These are phyloP conservation scores for Pterobdella sp. DNA, from an alignment of 2,888 invertebrate species.

Conservation along the genomic window DNA sequence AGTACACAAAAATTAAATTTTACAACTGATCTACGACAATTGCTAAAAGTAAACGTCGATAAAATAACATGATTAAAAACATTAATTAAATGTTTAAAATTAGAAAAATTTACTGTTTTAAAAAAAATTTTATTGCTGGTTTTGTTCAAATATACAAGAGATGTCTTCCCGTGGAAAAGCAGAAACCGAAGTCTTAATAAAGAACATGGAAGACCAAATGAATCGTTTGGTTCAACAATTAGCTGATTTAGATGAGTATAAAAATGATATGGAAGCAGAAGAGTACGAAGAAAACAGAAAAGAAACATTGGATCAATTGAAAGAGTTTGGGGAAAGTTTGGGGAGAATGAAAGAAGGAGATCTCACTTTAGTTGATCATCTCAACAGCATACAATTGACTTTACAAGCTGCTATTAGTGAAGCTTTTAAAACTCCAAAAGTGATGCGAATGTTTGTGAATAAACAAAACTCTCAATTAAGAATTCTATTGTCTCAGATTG, in stretches of 20 bases:
- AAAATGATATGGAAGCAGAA: conserved; percentile 59
- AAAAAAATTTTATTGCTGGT: no score
- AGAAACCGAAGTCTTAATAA: conserved; percentile 60
- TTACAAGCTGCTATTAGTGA: conserved; percentile 66
- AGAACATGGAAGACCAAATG: conserved; percentile 63
- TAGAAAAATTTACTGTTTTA: no score
- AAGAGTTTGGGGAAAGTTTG: conserved; percentile 62
- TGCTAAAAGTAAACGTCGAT: no score
- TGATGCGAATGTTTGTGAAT: conserved; percentile 65
- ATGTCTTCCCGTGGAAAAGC: conserved; percentile 46
- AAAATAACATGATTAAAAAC: no score
- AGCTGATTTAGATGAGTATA: conserved; percentile 64
- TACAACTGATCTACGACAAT: no score
- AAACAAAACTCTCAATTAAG: conserved; percentile 62
- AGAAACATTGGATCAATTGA: conserved; percentile 65
- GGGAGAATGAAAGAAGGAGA: conserved; percentile 62
- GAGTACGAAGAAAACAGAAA: conserved; percentile 64
- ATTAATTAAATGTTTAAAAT: no score
- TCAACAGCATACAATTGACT: conserved; percentile 63
- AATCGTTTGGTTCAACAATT: conserved; percentile 64
- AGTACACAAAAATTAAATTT: no score
- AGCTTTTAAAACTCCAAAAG: conserved; percentile 68
- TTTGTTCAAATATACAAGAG: no score
- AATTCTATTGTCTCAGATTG: conserved; percentile 57
- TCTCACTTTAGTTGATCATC: conserved; percentile 61